These are phyloP conservation scores for Noctuana brunneofusca DNA, from an alignment of 2,888 invertebrate species.

Conservation along the genomic window DNA sequence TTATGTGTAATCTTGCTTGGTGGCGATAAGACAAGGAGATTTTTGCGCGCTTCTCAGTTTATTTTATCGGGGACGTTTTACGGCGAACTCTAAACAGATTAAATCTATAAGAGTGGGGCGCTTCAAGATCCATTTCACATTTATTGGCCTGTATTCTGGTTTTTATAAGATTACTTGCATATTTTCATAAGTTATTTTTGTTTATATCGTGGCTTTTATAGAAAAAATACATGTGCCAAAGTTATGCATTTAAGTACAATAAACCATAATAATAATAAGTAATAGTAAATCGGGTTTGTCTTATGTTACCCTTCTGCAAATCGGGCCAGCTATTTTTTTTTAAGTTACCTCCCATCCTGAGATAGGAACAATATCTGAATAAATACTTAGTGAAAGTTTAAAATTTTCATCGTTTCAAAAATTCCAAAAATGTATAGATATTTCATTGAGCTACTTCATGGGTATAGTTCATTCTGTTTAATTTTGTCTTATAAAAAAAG, in stretches of 20 bases:
- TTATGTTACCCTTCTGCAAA: too few species aligned
- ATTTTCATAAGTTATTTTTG: slow-evolving; percentile 12
- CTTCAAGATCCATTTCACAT: slow-evolving; percentile 53
- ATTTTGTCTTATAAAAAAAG: background rate
- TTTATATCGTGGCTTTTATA: background rate
- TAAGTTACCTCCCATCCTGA: too few species aligned
- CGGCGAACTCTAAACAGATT: slow-evolving; percentile 75
- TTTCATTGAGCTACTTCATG: too few species aligned
- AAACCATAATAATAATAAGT: too few species aligned
- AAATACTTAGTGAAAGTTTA: too few species aligned
- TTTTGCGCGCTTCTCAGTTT: slow-evolving; percentile 74
- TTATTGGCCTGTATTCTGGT: slow-evolving; percentile 67
- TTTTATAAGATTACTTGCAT: slow-evolving; percentile 49
- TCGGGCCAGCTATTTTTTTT: too few species aligned
- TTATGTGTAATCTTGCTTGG: slow-evolving; percentile 81
- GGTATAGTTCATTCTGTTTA: too few species aligned
- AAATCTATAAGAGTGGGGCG: slow-evolving; percentile 71
- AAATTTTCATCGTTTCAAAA: too few species aligned
- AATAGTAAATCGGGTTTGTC: too few species aligned
- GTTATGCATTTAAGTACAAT: too few species aligned
- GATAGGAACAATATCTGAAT: too few species aligned
- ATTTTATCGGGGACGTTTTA: slow-evolving; percentile 78
- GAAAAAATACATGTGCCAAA: background rate
- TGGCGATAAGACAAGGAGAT: slow-evolving; percentile 76
- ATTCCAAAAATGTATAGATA: too few species aligned